Evolutionary conservation across 1,140 invertebrate genomes (phyloP).

Genomic region (Rhopalosiphum maidis): DNA sequence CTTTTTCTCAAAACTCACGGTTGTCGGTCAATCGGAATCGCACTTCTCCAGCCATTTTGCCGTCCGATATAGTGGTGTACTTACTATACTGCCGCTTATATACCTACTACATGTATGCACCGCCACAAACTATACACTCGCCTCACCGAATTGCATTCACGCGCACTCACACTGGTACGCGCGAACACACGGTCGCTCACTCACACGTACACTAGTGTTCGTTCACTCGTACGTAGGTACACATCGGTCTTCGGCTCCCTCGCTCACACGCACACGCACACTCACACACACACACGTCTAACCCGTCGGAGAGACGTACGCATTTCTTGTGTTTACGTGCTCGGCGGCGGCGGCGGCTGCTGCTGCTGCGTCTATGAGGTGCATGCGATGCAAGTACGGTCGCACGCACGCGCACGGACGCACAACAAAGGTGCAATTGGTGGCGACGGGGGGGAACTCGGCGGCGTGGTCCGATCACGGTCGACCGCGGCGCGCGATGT

Average conservation of each 20-base stretch:
- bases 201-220: not conserved
- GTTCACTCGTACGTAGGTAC: no score
- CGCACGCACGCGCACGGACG: not conserved
- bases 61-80: not conserved
- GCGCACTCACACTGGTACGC: not conserved
- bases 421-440: constrained; percentile 51
- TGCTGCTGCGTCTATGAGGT: not conserved
- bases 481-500: constrained; percentile 14
- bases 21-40: constrained; percentile 47
- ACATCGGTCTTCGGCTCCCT: no score
- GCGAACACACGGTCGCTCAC: not conserved
- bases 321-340: constrained; percentile 47
- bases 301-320: not conserved
- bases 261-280: not conserved
- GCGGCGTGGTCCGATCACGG: constrained; percentile 15
- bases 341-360: not conserved
- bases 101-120: not conserved
- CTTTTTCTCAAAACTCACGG: constrained; percentile 31
- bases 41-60: constrained; percentile 44
- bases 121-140: constrained; percentile 3
- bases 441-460: not conserved
- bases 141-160: not conserved
- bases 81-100: not conserved
- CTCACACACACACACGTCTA: not conserved
- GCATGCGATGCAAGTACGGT: constrained; percentile 43